Conservation (phyloP, 2,113 vertebrate species). For the Pygathrix nemaeus region DNA sequence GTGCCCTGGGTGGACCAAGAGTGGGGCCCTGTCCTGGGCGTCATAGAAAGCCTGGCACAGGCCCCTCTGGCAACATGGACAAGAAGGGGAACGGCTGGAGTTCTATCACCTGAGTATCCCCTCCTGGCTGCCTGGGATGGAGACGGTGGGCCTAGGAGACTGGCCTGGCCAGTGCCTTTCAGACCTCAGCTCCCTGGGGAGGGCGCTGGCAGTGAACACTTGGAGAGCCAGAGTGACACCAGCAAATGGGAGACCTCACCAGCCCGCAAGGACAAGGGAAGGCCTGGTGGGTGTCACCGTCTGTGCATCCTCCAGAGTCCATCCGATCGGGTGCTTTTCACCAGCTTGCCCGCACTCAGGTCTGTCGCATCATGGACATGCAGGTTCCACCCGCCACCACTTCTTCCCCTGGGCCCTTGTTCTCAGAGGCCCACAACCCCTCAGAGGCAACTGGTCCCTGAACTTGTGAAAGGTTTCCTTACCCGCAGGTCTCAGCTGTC, state of each 20-base stretch:
- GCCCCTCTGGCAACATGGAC: background rate
- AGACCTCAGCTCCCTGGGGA: background rate
- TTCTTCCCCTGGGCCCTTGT: background rate
- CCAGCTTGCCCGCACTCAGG: no score
- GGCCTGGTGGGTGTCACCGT: background rate
- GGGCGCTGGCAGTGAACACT: background rate
- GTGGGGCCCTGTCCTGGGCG: background rate
- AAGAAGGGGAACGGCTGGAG: background rate
- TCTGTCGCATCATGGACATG: background rate
- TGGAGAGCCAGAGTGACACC: background rate
- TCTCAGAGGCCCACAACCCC: background rate
- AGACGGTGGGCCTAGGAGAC: background rate
- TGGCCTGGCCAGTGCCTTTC: background rate
- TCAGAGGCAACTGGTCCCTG: background rate
- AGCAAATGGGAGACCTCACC: background rate
- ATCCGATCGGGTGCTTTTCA: background rate
- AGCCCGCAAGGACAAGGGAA: background rate
- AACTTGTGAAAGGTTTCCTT: background rate
- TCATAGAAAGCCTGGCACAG: background rate
- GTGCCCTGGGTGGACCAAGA: background rate
- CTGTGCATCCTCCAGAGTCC: background rate
- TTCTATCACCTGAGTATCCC: background rate
- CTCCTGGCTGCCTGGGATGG: background rate
- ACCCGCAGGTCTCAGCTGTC: background rate
- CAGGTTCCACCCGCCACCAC: background rate